Percentiles rank a stretch among this genome's conserved stretches.
Conservation (phyloP, 2,797 vertebrate genomes). For the Sebastes itinus region DNA sequence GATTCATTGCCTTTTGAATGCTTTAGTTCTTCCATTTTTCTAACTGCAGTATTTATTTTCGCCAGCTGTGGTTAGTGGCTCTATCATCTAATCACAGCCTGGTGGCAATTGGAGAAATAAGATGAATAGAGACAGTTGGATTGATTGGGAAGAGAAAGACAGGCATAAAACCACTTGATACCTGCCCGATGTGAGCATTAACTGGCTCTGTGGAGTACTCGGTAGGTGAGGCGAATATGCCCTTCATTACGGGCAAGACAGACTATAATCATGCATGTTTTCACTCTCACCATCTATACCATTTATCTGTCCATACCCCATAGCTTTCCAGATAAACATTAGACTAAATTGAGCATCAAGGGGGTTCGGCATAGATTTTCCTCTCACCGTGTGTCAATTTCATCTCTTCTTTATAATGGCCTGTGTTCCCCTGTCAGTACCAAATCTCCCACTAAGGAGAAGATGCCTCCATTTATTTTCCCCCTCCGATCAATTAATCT, state of each 20-base stretch:
- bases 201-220: not conserved
- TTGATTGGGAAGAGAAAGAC: constrained; percentile 18
- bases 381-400: not conserved
- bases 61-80: not conserved
- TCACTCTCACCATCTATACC: not conserved
- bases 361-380: not conserved
- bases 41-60: not conserved
- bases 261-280: not conserved
- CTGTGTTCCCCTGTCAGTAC: not conserved
- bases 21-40: not conserved
- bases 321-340: not conserved
- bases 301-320: not conserved
- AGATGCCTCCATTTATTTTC: not conserved
- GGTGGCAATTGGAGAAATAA: constrained; percentile 5
- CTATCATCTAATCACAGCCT: constrained; percentile 7
- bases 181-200: not conserved
- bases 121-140: not conserved
- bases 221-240: not conserved
- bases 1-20: not conserved
- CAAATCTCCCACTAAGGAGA: not conserved
- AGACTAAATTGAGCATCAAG: constrained; percentile 9
- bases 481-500: not conserved
- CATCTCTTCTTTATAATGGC: not conserved
- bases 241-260: not conserved
- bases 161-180: constrained; percentile 1